Evolutionary conservation across 2,113 vertebrate genomes (phyloP).

Genomic region (Lynx canadensis): DNA sequence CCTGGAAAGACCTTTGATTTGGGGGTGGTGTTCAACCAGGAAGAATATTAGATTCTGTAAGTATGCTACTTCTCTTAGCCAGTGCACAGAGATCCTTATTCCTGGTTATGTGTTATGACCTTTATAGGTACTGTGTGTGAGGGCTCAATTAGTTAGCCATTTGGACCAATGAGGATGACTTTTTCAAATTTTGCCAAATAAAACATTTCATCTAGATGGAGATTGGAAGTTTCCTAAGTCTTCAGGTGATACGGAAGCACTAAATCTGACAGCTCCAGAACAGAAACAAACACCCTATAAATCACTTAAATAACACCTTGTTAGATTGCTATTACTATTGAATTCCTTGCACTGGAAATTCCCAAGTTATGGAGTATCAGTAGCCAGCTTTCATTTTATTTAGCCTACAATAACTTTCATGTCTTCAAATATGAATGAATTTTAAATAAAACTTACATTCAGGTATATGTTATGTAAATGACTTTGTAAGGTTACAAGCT

Average conservation of each 20-base stretch:
- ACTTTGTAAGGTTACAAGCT: neutral
- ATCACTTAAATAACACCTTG: conserved; percentile 20
- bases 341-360: neutral
- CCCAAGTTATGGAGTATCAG: neutral
- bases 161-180: neutral
- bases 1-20: neutral
- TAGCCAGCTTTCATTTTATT: neutral
- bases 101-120: neutral
- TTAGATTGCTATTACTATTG: neutral
- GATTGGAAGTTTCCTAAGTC: neutral
- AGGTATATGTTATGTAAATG: neutral
- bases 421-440: neutral
- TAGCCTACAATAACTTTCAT: neutral
- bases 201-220: conserved; percentile 18
- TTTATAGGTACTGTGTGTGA: neutral
- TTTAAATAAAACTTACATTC: neutral
- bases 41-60: neutral
- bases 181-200: neutral
- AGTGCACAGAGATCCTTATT: neutral
- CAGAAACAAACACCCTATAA: conserved; percentile 57
- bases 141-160: neutral
- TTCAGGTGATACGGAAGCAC: neutral
- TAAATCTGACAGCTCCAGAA: conserved; percentile 41
- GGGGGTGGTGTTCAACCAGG: no score
- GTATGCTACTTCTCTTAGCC: neutral